phyloP scores from a whole-genome alignment of 2,113 vertebrate species.

The Riparia riparia region DNA sequence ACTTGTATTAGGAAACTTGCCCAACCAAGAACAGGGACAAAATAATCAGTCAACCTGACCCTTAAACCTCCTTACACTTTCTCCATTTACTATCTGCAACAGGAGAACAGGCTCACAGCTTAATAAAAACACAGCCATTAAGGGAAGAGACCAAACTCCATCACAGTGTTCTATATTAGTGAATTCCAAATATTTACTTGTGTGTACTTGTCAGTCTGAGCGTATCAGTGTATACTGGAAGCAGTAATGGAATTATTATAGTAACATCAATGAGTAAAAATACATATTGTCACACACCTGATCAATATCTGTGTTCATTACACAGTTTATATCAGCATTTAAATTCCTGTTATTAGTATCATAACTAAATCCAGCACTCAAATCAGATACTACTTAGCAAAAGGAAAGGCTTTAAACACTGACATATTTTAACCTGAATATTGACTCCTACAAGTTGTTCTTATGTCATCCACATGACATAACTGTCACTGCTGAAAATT shows the following conservation, averaged over 20 bases:
- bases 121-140: slow-evolving; percentile 16
- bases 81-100: slow-evolving; percentile 49
- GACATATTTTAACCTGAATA: not conserved
- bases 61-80: slow-evolving; percentile 1
- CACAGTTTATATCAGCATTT: not conserved
- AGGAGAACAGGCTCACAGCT: slow-evolving; percentile 29
- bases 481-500: not conserved
- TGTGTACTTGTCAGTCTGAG: slow-evolving; percentile 11
- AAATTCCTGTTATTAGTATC: not conserved
- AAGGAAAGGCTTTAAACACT: not conserved
- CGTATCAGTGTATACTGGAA: not conserved
- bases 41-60: not conserved
- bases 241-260: not conserved
- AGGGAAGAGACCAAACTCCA: not conserved
- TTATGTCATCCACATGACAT: rapidly evolving
- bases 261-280: not conserved
- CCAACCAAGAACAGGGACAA: not conserved
- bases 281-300: not conserved
- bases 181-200: slow-evolving; percentile 47
- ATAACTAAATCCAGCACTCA: not conserved
- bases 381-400: not conserved
- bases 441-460: not conserved
- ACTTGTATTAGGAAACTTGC: not conserved
- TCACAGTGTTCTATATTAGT: slow-evolving; percentile 20
- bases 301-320: not conserved